phyloP scores from a whole-genome alignment of 2,113 vertebrate species.

The Proterorhinus semilunaris region DNA sequence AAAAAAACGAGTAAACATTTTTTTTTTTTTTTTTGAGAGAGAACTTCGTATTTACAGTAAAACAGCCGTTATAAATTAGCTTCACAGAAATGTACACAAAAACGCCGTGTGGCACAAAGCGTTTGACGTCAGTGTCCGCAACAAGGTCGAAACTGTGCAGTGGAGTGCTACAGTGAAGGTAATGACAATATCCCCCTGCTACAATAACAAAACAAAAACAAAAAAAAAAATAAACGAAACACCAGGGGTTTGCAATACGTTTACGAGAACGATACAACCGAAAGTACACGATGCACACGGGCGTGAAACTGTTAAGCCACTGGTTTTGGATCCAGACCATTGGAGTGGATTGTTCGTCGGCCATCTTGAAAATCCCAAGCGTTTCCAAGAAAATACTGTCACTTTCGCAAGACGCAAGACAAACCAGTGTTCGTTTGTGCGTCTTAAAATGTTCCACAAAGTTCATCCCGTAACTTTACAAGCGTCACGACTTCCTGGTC shows the following conservation, averaged over 20 bases:
- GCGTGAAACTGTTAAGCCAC: constrained; percentile 59
- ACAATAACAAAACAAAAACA: constrained; percentile 63
- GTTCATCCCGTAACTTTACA: constrained; percentile 53
- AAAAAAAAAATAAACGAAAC: too few relatives aligned
- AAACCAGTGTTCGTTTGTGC: not conserved
- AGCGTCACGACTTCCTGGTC: constrained; percentile 37
- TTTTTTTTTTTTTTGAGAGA: constrained; percentile 28
- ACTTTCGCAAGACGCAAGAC: constrained; percentile 29
- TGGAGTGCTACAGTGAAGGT: constrained; percentile 55
- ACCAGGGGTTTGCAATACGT: constrained; percentile 44
- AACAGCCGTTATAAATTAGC: constrained; percentile 74
- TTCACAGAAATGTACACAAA: constrained; percentile 71
- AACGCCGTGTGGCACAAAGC: constrained; percentile 40
- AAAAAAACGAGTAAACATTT: constrained; percentile 60
- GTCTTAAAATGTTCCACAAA: constrained; percentile 42
- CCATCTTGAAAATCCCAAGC: constrained; percentile 23
- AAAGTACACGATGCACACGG: constrained; percentile 50
- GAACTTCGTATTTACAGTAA: constrained; percentile 63
- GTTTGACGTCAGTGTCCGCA: constrained; percentile 19
- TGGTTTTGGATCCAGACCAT: constrained; percentile 52
- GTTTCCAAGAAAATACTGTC: constrained; percentile 38
- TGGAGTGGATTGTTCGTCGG: constrained; percentile 54
- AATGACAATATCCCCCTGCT: constrained; percentile 56
- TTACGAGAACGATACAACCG: constrained; percentile 59
- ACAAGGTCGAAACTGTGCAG: constrained; percentile 43